Base-by-base conservation (phyloP, 2,888 invertebrate species). In the Lymantria monacha region DNA sequence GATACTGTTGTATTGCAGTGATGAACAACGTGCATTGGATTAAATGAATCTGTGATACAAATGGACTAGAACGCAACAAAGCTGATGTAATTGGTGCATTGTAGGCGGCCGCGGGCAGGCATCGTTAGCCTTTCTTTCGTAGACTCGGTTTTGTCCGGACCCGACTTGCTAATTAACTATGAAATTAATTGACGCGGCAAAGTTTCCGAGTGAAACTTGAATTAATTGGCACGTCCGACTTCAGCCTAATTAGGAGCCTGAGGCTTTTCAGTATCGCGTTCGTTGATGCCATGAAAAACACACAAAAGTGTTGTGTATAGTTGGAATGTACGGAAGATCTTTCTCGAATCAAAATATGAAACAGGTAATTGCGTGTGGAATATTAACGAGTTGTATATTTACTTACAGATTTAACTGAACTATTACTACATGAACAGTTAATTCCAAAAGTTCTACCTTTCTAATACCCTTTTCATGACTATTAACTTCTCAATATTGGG, bases 171-270 rank as follows among this genome's bases (percentile, higher is more conserved):
- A 91, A 91, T 91, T 91, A 91, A 90, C 89, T 91, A 90, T 90
- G 90, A 91, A 91, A 91, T 91, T 91, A 91, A 91, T 91, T 91
- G 91, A 91, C 88, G 91, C 86, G 83, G 90, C 86, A 87, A 91
- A 91, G 87, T 91, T 91, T 88, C 87, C 84, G 84, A 87, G 87
- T 86, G 88, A 91, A 91, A 91, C 91, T 90, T 90, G 90, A 91
- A 89, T 91, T 91, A 91, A 91, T 91, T 91, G 91, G 90, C 87
- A 86, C 87, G 91, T 91, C 91, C 88, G 88, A 88, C 88, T 89
- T 84, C 87, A 83, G 88, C 87, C 91, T 91, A 91, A 91, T 91
- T 91, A 91, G 91, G 85, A 83, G 90, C 88, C 87, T 78, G 85
- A 81, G 89, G 88, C 88, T 89, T 89, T 90, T 91, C 89, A 91